phyloP scores from a whole-genome alignment of 2,797 vertebrate species.

The Fratercula arctica region DNA sequence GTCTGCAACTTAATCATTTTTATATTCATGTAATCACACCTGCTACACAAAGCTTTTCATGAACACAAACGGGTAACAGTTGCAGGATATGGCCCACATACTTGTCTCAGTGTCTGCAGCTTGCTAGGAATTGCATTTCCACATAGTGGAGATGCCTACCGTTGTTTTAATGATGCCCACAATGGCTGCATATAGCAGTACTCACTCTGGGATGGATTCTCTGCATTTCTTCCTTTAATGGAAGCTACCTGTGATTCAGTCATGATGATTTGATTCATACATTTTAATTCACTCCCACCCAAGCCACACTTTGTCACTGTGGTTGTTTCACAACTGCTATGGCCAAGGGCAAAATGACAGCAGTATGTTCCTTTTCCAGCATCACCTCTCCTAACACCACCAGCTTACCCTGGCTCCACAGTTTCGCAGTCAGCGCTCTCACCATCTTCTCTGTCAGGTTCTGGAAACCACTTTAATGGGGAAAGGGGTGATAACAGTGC shows the following conservation, averaged over 20 bases:
- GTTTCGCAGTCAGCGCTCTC: not conserved
- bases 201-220: not conserved
- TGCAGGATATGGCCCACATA: not conserved
- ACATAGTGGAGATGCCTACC: not conserved
- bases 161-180: not conserved
- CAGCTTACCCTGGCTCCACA: not conserved
- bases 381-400: not conserved
- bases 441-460: not conserved
- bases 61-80: not conserved
- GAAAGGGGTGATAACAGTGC: not conserved
- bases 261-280: not conserved
- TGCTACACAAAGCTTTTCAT: not conserved
- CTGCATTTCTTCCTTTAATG: not conserved
- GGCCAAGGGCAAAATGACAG: not conserved
- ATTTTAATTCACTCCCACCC: constrained; percentile 5
- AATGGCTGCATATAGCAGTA: not conserved
- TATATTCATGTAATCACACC: not conserved
- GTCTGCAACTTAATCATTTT: not conserved
- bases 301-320: not conserved
- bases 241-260: not conserved
- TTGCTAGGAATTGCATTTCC: not conserved
- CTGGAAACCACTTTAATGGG: not conserved
- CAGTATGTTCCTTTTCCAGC: not conserved
- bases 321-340: not conserved
- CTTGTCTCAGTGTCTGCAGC: not conserved